These are phyloP conservation scores for Cossypha polioptera DNA, from an alignment of 2,797 vertebrate genomes.

Conservation along the genomic window DNA sequence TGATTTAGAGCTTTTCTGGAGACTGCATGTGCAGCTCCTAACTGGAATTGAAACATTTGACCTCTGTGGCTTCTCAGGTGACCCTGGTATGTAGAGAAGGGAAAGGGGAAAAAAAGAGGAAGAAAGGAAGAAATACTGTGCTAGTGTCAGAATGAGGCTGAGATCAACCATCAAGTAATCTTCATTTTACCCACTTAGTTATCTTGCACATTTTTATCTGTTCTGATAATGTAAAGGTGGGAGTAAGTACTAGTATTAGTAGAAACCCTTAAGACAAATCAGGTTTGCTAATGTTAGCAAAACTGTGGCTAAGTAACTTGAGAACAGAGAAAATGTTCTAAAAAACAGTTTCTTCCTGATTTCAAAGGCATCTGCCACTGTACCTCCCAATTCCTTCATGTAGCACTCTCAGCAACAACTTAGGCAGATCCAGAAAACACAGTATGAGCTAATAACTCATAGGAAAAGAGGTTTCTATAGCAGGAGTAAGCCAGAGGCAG, in stretches of 20 bases:
- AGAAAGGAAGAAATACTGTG: not conserved
- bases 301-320: not conserved
- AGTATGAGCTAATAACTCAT: fast-evolving
- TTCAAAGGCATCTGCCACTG: not conserved
- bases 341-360: not conserved
- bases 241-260: not conserved
- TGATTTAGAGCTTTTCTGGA: not conserved
- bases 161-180: not conserved
- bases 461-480: not conserved
- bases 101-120: not conserved
- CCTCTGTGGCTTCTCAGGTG: not conserved
- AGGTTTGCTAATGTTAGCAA: not conserved
- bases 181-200: not conserved
- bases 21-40: not conserved
- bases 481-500: not conserved
- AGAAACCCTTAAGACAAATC: not conserved
- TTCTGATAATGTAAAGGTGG: not conserved
- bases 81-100: not conserved
- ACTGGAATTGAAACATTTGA: not conserved
- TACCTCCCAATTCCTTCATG: not conserved
- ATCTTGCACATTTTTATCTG: not conserved
- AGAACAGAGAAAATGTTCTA: not conserved
- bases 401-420: not conserved
- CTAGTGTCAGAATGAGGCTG: not conserved
- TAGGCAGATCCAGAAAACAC: not conserved